Evolutionary conservation across 2,888 invertebrate species (phyloP).

Genomic region (Charanyca ferruginea): DNA sequence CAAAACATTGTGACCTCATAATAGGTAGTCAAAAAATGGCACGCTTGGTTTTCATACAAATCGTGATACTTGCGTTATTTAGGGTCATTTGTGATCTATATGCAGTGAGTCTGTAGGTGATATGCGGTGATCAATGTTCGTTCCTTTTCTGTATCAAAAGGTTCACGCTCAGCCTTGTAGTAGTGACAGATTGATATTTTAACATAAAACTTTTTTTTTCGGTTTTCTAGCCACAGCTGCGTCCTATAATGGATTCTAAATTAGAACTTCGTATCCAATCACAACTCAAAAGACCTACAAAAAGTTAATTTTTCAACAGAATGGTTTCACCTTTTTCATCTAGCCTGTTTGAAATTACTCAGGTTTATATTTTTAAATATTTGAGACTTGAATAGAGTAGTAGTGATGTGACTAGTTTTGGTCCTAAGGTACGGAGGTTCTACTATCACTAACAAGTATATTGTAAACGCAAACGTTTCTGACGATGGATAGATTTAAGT

Average conservation of each 20-base stretch:
- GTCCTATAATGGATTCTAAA: conserved; percentile 36
- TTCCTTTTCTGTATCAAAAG: no score
- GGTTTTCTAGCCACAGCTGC: conserved; percentile 14
- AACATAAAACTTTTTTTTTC: conserved; percentile 2
- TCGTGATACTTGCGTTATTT: no score
- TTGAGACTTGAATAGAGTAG: not conserved
- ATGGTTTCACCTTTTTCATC: conserved; percentile 35
- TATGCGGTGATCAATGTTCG: no score
- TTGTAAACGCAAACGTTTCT: no score
- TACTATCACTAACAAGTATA: no score
- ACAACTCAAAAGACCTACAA: conserved; percentile 11
- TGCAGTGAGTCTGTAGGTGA: no score
- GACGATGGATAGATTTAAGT: no score
- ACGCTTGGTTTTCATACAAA: no score
- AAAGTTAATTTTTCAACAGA: conserved; percentile 46
- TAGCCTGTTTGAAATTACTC: conserved; percentile 28
- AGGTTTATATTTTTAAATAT: conserved; percentile 4
- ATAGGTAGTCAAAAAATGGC: no score
- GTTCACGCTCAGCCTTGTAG: no score
- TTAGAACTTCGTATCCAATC: conserved; percentile 15
- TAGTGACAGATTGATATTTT: not conserved
- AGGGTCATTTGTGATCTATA: no score
- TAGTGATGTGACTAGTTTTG: not conserved
- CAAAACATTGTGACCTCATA: no score
- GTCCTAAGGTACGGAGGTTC: not conserved